Evolutionary conservation across 2,888 invertebrate genomes (phyloP), one percentile per base, ranked within the genome.

Genomic region (Brachyptera risi): DNA sequence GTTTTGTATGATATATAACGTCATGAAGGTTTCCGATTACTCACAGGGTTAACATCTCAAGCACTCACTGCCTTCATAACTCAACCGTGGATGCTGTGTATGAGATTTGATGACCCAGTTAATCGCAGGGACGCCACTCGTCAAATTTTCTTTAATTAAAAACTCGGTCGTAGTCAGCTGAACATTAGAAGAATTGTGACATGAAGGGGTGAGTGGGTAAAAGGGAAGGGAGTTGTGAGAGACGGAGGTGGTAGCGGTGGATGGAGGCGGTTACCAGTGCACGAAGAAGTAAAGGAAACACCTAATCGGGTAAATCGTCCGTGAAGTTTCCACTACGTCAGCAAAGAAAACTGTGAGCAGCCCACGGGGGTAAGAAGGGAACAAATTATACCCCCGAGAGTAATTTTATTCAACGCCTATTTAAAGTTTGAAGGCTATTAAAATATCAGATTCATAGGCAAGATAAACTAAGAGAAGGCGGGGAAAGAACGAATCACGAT

Each of bases 261-360:
- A 17, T 13, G 50, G n/a, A 26, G 49, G 49, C 24, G 24, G 24
- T 24, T 17, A 15, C 50, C 27, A 17, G 37, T 1, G 17, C 54
- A n/a, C 37, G 37, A 37, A 23, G 54, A 37, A 56, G 59, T 56
- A 40, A 59, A 63, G 63, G 60, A 63, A 63, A 60, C 58, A 60
- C 60, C 57, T 63, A 63, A 63, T 63, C 63, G 63, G 60, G 50
- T 63, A 60, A 63, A 63, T 63, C 63, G 63, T 27, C 60, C 63
- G 63, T 60, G 58, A 63, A 60, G 60, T 63, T 63, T 63, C 63
- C 63, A 49, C 60, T 27, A 62, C 59, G 62, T 62, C 62, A 62
- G 62, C 62, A 54, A 54, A 56, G 50, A 38, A 58, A 58, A 37
- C 61, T n/a, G 37, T 23, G 21, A 19, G 26, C n/a, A 5, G 44